Evolutionary conservation across 2,797 vertebrate species (phyloP).

Genomic region (Cynopterus sphinx): DNA sequence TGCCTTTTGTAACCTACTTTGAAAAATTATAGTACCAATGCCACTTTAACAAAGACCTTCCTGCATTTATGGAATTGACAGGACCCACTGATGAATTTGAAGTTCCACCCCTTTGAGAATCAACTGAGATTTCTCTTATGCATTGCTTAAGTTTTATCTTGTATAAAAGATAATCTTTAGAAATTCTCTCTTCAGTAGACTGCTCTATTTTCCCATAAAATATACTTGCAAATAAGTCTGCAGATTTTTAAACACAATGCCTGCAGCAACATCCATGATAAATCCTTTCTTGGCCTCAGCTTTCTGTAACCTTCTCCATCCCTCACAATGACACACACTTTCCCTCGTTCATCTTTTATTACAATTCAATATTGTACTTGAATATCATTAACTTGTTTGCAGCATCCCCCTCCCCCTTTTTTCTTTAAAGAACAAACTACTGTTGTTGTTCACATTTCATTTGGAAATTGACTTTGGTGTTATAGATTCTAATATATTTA

Average conservation of each 20-base stretch:
- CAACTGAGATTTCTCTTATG: slow-evolving; percentile 78
- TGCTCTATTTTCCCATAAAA: slow-evolving; percentile 85
- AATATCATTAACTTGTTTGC: slow-evolving; percentile 87
- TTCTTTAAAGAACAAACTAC: slow-evolving; percentile 81
- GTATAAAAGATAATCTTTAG: slow-evolving; percentile 86
- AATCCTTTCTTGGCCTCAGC: slow-evolving; percentile 86
- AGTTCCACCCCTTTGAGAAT: slow-evolving; percentile 65
- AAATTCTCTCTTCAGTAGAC: slow-evolving; percentile 84
- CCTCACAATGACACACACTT: slow-evolving; percentile 87
- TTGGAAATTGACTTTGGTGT: slow-evolving; percentile 86
- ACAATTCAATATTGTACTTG: slow-evolving; percentile 89
- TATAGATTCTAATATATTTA: slow-evolving; percentile 88
- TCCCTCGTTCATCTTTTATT: slow-evolving; percentile 90
- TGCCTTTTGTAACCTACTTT: slow-evolving; percentile 73
- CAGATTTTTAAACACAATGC: slow-evolving; percentile 87
- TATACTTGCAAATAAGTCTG: slow-evolving; percentile 87
- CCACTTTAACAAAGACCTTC: slow-evolving; percentile 79
- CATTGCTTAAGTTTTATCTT: slow-evolving; percentile 84
- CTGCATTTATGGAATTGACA: slow-evolving; percentile 76
- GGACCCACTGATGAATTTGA: slow-evolving; percentile 79
- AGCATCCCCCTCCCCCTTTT: background rate
- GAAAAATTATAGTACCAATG: slow-evolving; percentile 77
- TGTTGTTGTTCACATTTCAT: slow-evolving; percentile 85
- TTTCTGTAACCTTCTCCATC: slow-evolving; percentile 87
- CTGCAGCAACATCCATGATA: slow-evolving; percentile 86